Base-by-base conservation (phyloP, 2,888 invertebrate species). In the Cryptocephalus moraei region DNA sequence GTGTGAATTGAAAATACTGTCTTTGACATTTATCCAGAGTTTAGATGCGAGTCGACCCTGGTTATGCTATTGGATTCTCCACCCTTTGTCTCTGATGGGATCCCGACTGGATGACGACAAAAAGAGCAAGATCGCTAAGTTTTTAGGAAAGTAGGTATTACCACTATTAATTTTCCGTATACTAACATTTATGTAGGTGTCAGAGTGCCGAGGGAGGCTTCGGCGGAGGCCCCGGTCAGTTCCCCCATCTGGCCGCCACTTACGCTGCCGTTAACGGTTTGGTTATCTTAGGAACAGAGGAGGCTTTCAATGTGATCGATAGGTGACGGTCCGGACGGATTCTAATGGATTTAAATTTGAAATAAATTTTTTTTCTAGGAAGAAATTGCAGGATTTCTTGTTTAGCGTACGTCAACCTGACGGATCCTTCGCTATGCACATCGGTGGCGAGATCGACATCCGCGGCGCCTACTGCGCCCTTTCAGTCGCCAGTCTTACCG, bases 401-500 rank as follows among this genome's bases (percentile, higher is more conserved):
- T 80, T 81, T 73, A 78, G 82, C 33, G 77, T 95, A 47, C 80
- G 83, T 55, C 81, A 82, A 56, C 74, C 81, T 8, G 87, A 94
- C 70, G 97, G 97, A n/a, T 85, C 91, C 10, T 99, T 92, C 73
- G 78, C 80, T 14, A 81, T 99, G 75, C 95, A 97, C 67, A 79
- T 79, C 44, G 91, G 87, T 58, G 97, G 97, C 4, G 97, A 99
- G 72, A 79, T 85, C 12, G 95, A 96, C 69, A 88, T 95, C 32
- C 79, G 99, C 59, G 96, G 96, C 8, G 89, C 86, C n/a, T 99
- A 99, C 67, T 97, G 97, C 77, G 97, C 97, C 13, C 73, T 92
- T 36, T 83, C 91, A 50, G 87, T 91, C 45, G 94, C 96, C 10
- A 86, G 85, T 65, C 71, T 97, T 43, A 87, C 91, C 4, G 87